A percentile compares a stretch with the other conserved stretches of the same genome.
Conservation (phyloP, 2,888 invertebrate species). For the Lottia scabra region DNA sequence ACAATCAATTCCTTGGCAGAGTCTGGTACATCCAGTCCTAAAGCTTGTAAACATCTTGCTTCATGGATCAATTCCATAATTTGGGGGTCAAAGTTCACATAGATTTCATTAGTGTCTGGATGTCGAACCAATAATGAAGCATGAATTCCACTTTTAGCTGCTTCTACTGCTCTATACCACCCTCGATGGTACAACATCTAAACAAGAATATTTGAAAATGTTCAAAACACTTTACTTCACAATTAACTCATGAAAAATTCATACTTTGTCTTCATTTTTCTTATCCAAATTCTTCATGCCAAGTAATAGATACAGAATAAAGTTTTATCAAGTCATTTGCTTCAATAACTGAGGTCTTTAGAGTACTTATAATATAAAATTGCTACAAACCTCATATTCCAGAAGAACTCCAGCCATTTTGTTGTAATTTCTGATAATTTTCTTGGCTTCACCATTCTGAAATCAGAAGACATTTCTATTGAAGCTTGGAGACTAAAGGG, state of each 20-base stretch:
- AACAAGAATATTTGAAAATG: too few species aligned
- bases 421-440: constrained; percentile 68
- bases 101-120: constrained; percentile 62
- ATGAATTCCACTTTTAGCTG: constrained; percentile 63
- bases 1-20: constrained; percentile 62
- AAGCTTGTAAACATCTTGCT: constrained; percentile 66
- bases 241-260: too few species aligned
- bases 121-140: constrained; percentile 74
- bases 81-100: constrained; percentile 69
- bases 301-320: too few species aligned
- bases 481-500: too few species aligned
- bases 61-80: constrained; percentile 69
- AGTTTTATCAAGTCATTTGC: background rate
- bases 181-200: constrained; percentile 68
- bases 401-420: constrained; percentile 69
- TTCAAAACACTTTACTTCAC: background rate
- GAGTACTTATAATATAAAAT: background rate
- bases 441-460: constrained; percentile 66
- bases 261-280: too few species aligned
- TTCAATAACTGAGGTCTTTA: background rate
- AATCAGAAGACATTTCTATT: constrained; percentile 13
- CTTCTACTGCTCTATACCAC: constrained; percentile 67
- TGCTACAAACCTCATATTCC: constrained; percentile 65
- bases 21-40: constrained; percentile 68
- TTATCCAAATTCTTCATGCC: too few species aligned